Evolutionary conservation across 1,140 invertebrate genomes (phyloP).

Genomic region (Chironomus tepperi): DNA sequence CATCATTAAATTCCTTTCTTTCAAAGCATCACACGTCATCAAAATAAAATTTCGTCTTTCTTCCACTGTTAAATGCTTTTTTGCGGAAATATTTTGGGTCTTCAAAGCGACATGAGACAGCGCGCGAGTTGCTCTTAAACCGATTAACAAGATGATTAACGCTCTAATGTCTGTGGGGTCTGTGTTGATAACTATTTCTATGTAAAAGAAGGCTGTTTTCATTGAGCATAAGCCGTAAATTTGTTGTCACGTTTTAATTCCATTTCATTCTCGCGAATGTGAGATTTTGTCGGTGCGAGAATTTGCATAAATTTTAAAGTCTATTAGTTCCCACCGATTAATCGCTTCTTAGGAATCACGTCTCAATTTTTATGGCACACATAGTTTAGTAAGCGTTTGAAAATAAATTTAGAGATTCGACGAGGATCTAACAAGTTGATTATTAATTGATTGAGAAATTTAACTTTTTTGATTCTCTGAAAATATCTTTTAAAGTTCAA

Average conservation of each 20-base stretch:
- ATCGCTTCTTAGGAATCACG: background rate
- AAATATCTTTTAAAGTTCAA: background rate
- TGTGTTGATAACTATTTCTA: background rate
- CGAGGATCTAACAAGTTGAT: background rate
- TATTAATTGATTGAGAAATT: background rate
- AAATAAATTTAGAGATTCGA: background rate
- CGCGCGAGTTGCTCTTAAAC: background rate
- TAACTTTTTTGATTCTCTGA: background rate
- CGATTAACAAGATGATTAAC: conserved; percentile 8
- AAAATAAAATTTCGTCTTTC: background rate
- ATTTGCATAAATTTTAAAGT: conserved; percentile 1
- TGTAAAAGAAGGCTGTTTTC: too few species aligned
- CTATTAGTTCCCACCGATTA: conserved; percentile 9
- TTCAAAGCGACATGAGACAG: too few species aligned
- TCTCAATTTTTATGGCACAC: conserved; percentile 7
- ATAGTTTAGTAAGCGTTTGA: background rate
- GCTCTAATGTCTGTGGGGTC: background rate
- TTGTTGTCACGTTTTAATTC: conserved; percentile 16
- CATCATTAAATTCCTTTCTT: background rate
- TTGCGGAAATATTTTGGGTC: conserved; percentile 17
- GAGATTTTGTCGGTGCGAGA: background rate
- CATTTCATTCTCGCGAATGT: background rate
- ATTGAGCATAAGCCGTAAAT: background rate
- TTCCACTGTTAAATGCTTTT: background rate
- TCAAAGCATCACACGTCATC: background rate